These are phyloP conservation scores for Idaea biselata DNA, from an alignment of 2,888 invertebrate species.

Conservation along the genomic window DNA sequence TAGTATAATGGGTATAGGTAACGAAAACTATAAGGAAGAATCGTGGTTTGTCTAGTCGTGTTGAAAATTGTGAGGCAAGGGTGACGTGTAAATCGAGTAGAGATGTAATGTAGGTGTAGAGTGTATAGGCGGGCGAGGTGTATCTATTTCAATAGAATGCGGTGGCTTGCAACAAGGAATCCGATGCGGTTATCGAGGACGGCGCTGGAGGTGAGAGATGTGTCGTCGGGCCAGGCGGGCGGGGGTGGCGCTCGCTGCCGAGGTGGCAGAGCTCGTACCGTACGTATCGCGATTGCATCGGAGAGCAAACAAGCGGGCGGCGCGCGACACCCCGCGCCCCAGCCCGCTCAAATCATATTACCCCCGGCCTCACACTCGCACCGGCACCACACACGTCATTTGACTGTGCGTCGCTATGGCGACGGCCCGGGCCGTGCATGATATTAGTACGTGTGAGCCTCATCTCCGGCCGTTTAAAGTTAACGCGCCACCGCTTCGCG, in stretches of 20 bases:
- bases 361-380: conserved; percentile 71
- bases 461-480: conserved; percentile 78
- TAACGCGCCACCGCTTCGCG: conserved; percentile 65
- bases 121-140: conserved; percentile 58
- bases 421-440: conserved; percentile 83
- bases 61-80: conserved; percentile 51
- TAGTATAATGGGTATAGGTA: conserved; percentile 35
- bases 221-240: conserved; percentile 50
- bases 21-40: conserved; percentile 34
- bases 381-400: conserved; percentile 82
- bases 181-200: conserved; percentile 77
- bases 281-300: conserved; percentile 80
- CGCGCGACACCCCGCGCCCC: conserved; percentile 50
- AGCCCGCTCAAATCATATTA: conserved; percentile 79
- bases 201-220: conserved; percentile 77
- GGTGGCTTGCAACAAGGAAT: conserved; percentile 77
- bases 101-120: conserved; percentile 44
- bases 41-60: conserved; percentile 43
- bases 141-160: conserved; percentile 77
- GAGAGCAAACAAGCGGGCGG: conserved; percentile 80
- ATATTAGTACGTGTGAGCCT: conserved; percentile 77
- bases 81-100: conserved; percentile 59
- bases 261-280: conserved; percentile 60
- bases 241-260: conserved; percentile 40
- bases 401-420: conserved; percentile 85